Evolutionary conservation across 2,113 vertebrate genomes (phyloP).

Genomic region (Megaleporinus macrocephalus): DNA sequence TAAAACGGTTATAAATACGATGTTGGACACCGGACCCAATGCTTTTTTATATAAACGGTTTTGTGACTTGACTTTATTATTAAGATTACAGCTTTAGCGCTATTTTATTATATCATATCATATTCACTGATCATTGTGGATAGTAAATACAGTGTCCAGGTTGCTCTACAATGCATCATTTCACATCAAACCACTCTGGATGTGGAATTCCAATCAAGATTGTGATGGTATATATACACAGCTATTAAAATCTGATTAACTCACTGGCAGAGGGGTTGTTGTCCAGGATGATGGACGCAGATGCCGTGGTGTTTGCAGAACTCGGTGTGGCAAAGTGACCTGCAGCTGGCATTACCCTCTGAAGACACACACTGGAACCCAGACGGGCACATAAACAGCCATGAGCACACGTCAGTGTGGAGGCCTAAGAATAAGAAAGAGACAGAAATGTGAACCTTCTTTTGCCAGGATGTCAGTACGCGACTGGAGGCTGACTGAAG

Average conservation of each 20-base stretch:
- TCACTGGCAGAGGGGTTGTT: conserved; percentile 83
- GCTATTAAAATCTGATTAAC: conserved; percentile 15
- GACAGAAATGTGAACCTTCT: neutral
- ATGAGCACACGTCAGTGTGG: conserved; percentile 73
- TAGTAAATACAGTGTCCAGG: no score
- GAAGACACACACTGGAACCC: conserved; percentile 76
- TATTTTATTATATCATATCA: no score
- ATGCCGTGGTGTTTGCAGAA: conserved; percentile 87
- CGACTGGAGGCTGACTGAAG: neutral
- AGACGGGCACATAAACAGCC: conserved; percentile 77
- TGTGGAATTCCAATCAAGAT: no score
- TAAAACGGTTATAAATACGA: no score
- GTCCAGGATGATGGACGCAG: conserved; percentile 79
- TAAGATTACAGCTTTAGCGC: no score
- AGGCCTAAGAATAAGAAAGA: conserved; percentile 63
- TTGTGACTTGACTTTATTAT: no score
- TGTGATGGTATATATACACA: no score
- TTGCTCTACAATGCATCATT: no score
- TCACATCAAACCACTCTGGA: no score
- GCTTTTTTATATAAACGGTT: no score
- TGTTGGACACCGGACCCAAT: no score
- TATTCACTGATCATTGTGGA: no score
- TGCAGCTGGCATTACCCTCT: conserved; percentile 76
- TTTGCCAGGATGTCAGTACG: neutral
- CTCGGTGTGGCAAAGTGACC: conserved; percentile 79